A percentile compares a stretch with the other conserved stretches of the same genome.
These are phyloP conservation scores for Xenopus laevis DNA, from an alignment of 2,113 vertebrate species.

Conservation along the genomic window DNA sequence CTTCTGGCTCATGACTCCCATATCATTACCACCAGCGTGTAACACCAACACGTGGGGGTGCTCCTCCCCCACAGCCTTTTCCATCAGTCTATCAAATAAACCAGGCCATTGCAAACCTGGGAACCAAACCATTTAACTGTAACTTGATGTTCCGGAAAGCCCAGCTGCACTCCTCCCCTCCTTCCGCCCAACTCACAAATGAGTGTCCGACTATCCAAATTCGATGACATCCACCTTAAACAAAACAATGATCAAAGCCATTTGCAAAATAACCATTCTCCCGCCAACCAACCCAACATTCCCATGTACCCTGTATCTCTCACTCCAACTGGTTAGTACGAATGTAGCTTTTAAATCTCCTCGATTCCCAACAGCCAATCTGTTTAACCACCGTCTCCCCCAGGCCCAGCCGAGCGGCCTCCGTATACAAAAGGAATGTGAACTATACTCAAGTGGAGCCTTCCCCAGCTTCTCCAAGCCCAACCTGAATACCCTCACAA, in stretches of 20 bases:
- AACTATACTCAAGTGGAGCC: neutral
- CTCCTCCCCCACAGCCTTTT: neutral
- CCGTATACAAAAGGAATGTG: neutral
- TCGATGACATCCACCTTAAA: too few species aligned
- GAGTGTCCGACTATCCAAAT: neutral
- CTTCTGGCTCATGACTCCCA: neutral
- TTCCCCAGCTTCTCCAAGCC: neutral
- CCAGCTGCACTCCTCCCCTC: too few species aligned
- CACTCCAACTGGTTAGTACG: too few species aligned
- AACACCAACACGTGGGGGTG: neutral
- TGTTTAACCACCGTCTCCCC: neutral
- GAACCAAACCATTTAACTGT: neutral
- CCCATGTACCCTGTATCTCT: neutral
- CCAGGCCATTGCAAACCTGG: neutral
- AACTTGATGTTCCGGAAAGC: too few species aligned
- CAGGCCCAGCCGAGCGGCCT: neutral
- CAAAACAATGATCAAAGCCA: too few species aligned
- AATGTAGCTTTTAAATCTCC: neutral
- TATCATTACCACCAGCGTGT: neutral
- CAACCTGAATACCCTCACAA: too few species aligned
- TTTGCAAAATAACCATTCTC: neutral
- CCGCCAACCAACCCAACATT: neutral
- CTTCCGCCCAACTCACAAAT: neutral
- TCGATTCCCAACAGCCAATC: neutral
- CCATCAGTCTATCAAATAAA: neutral